Evolutionary conservation across 2,888 invertebrate genomes (phyloP), one percentile per base, ranked within the genome.

Genomic region (Clepsis dumicolana): DNA sequence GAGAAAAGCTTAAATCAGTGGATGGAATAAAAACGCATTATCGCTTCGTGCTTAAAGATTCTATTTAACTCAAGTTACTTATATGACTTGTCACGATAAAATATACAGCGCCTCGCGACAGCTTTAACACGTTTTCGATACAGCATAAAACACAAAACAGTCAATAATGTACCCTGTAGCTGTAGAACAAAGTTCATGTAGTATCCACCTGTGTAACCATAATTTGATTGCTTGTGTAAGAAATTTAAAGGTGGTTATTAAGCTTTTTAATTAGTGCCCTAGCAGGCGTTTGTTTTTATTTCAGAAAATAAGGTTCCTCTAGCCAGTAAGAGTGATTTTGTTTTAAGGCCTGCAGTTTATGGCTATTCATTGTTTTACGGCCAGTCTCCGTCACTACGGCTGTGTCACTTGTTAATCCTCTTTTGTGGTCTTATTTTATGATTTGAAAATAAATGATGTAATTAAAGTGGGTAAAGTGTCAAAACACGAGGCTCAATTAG

Each of bases 201-300:
- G 10, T 41, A 41, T 41, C 25, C 16, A 29, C 18, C 21, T 2
- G 18, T 32, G 16, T 12, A 21, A 21, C 48, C 27, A 48, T 48
- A 61, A 29, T 27, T 90, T 91, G 90, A 87, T 85, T 88, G 86
- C 84, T 84, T 79, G 74, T 83, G 88, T 90, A 90, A 88, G 90
- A 89, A 90, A 90, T 92, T 92, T 89, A 89, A 89, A 90, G 86
- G 85, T 76, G 80, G 83, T 85, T 90, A 87, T 89, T 91, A 90
- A 87, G 84, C 80, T 82, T 84, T 83, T 87, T 93, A 91, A 92
- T 93, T 93, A 91, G 90, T 86, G 78, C 78, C 83, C 79, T 73
- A 74, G 80, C 78, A 77, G 78, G 80, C 78, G 79, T 83, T 82
- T 76, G 78, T 83, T 85, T 80, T 84, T 77, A 73, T 85, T 80